Base-by-base conservation (phyloP, 1,140 invertebrate species). In the Drosophila quadrilineata region DNA sequence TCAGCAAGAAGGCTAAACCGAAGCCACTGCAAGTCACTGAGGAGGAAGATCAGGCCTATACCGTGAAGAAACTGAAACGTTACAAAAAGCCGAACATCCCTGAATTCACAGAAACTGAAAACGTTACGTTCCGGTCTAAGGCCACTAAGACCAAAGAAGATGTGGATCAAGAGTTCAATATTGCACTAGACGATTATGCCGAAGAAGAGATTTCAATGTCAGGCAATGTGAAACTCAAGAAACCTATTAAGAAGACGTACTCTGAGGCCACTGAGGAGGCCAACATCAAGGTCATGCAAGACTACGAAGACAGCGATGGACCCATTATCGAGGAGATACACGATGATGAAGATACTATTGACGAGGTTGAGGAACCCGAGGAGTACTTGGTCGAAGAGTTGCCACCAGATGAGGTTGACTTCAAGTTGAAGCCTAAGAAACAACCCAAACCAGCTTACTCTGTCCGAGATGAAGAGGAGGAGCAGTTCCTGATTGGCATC, bases 121-220 rank as follows among this genome's bases (percentile, higher is more conserved):
- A 92, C 70, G 94, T 95, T 2, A 95, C 93, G 10, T 95, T 96
- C 89, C 92, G 93, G 71, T 94, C 94, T 6, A 93, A 92, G 87
- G 89, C 85, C 3, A 94, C 92, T 3, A 94, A 93, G 90, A 94
- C 93, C 2, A 95, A 95, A 90, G 95, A 96, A 90, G 94, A 96
- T 77, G 94, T 96, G 4, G 95, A 96, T 87, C 95, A 96, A 90
- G 95, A 96, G 90, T 96, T 96, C 85, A 95, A 94, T 87, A 96
- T 96, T 68, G 94, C 94, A 19, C 90, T 95, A 38, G 94, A 95
- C 90, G 94, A 94, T 0, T 96, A 96, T 88, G 94, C 95, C 38
- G 95, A 96, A 90, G 95, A 96, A 91, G 94, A 96, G 89, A 94
- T 96, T 63, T 95, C 94, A 3, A 94, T 96, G 93, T 94, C 94